Percentiles rank a stretch among this genome's conserved stretches.
Evolutionary conservation across 2,888 invertebrate genomes (phyloP).

Genomic region (Thera britannica): DNA sequence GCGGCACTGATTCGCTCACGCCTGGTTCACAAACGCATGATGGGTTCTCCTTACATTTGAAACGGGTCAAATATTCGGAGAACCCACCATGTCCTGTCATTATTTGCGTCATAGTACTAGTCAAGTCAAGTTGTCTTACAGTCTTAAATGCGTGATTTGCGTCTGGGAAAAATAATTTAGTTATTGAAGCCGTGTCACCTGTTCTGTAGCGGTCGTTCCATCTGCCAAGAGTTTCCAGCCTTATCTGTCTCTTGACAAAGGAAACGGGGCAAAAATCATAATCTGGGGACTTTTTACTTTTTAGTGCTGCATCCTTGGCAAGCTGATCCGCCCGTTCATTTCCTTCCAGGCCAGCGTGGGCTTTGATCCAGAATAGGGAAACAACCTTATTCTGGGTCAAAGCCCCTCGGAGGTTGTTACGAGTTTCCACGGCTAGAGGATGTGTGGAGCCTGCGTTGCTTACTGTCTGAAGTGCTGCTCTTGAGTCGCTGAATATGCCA

Average conservation of each 20-base stretch:
- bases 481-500: slow-evolving; percentile 23
- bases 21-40: slow-evolving; percentile 19
- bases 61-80: slow-evolving; percentile 7
- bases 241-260: slow-evolving; percentile 14
- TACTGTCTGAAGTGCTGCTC: slow-evolving; percentile 1
- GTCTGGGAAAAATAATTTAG: slow-evolving; percentile 22
- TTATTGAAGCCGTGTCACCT: neutral
- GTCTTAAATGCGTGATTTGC: neutral
- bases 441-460: neutral
- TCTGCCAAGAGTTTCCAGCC: neutral
- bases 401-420: neutral
- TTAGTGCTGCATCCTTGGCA: slow-evolving; percentile 21
- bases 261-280: slow-evolving; percentile 20
- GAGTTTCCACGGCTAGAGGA: slow-evolving; percentile 9
- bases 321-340: slow-evolving; percentile 25
- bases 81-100: neutral
- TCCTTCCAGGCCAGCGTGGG: slow-evolving; percentile 21
- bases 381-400: neutral
- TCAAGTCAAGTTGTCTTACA: neutral
- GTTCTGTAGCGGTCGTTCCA: slow-evolving; percentile 11
- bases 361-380: slow-evolving; percentile 19
- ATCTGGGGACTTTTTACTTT: neutral
- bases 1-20: neutral
- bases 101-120: neutral
- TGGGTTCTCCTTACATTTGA: slow-evolving; percentile 12